These are phyloP conservation scores for Actias luna DNA, from an alignment of 2,888 invertebrate species.

Conservation along the genomic window DNA sequence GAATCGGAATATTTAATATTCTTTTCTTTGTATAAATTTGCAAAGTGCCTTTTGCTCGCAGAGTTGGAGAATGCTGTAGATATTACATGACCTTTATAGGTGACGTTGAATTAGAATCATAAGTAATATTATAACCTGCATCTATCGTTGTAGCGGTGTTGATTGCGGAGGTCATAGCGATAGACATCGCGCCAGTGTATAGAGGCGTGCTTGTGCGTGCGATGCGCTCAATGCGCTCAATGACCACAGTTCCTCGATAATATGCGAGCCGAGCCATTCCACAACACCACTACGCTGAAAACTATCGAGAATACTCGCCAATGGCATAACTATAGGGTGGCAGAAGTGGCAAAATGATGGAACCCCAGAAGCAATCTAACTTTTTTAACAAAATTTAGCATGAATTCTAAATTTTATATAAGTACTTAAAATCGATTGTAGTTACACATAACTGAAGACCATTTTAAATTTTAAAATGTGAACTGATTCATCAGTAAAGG, in stretches of 20 bases:
- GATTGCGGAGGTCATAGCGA: background rate
- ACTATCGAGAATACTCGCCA: background rate
- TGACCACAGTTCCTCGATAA: conserved; percentile 30
- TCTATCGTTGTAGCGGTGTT: background rate
- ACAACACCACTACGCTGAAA: conserved; percentile 21
- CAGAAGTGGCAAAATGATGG: too few species aligned
- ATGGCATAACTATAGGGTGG: too few species aligned
- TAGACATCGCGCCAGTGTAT: background rate
- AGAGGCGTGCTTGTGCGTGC: background rate
- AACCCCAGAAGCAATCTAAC: too few species aligned
- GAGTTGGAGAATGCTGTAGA: conserved; percentile 57
- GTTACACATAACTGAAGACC: too few species aligned
- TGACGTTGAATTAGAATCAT: conserved; percentile 53
- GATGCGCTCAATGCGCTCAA: conserved; percentile 15
- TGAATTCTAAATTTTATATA: too few species aligned
- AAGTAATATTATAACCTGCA: conserved; percentile 34
- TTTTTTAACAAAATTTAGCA: too few species aligned
- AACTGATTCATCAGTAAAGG: too few species aligned
- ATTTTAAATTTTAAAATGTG: too few species aligned
- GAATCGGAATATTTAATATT: background rate
- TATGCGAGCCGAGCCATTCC: conserved; percentile 48
- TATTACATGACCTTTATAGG: conserved; percentile 55
- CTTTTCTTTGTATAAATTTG: conserved; percentile 57
- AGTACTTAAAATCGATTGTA: too few species aligned
- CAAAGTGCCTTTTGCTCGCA: conserved; percentile 79